Evolutionary conservation across 2,113 vertebrate genomes (phyloP).

Genomic region (Sinocyclocheilus anshuiensis): DNA sequence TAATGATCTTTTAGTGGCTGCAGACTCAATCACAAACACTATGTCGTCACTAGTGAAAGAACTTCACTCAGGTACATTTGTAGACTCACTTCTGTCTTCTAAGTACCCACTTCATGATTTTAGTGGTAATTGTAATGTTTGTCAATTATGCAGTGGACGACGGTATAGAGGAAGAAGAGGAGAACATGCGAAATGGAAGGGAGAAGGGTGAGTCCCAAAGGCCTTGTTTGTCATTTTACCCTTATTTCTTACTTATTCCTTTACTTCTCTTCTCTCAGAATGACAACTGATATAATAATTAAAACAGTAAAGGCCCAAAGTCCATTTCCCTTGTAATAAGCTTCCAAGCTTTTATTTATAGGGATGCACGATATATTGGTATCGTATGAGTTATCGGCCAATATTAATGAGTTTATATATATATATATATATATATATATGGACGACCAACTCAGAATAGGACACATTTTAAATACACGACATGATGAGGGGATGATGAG

Average conservation of each 20-base stretch:
- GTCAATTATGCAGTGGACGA: constrained; percentile 81
- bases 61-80: constrained; percentile 86
- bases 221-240: background rate
- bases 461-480: no score
- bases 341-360: background rate
- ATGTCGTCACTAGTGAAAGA: constrained; percentile 97
- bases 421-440: no score
- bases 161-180: constrained; percentile 81
- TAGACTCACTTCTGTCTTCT: background rate
- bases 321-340: background rate
- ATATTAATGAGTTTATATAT: background rate
- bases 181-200: constrained; percentile 87
- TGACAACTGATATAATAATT: background rate
- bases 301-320: background rate
- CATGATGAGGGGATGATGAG: no score
- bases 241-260: background rate
- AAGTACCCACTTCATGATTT: constrained; percentile 3
- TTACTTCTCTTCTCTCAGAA: background rate
- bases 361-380: background rate
- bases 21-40: constrained; percentile 95
- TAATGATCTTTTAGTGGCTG: constrained; percentile 92
- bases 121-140: background rate
- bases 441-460: no score
- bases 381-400: background rate
- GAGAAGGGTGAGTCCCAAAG: constrained; percentile 80